phyloP scores from a whole-genome alignment of 2,797 vertebrate genomes.

The Poeciliopsis gracilis region DNA sequence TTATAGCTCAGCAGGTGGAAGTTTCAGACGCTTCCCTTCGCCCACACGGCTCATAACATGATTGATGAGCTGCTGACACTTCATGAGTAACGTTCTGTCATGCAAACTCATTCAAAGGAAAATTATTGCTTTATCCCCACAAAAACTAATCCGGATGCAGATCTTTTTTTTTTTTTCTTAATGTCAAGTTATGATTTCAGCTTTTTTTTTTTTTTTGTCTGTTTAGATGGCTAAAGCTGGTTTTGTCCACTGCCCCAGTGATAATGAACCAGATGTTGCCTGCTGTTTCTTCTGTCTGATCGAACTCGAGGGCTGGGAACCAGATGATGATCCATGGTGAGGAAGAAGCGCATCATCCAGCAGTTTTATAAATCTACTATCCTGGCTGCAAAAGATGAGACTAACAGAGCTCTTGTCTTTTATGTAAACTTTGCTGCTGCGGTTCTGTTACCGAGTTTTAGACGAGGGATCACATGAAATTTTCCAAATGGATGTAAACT shows the following conservation, averaged over 20 bases:
- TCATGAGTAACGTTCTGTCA: not conserved
- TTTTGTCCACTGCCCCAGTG: slow-evolving; percentile 82
- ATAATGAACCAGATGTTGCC: slow-evolving; percentile 80
- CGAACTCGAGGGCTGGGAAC: slow-evolving; percentile 87
- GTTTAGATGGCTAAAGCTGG: slow-evolving; percentile 85
- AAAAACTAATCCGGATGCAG: slow-evolving; percentile 1
- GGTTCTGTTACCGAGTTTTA: not conserved
- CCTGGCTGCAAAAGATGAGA: not conserved
- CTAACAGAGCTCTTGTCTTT: not conserved
- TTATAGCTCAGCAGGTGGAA: slow-evolving; percentile 56
- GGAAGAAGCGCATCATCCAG: slow-evolving; percentile 9
- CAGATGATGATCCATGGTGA: slow-evolving; percentile 83
- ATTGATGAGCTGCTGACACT: slow-evolving; percentile 59
- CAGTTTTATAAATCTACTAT: not conserved
- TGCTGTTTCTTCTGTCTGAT: slow-evolving; percentile 88
- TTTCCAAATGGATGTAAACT: not conserved
- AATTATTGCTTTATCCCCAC: slow-evolving; percentile 12
- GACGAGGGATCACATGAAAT: not conserved
- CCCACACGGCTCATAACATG: slow-evolving; percentile 17
- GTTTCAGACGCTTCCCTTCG: slow-evolving; percentile 36
- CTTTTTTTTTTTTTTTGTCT: not conserved
- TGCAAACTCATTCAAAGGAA: slow-evolving; percentile 30
- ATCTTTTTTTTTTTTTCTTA: not conserved
- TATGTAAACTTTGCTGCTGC: no score
- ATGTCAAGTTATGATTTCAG: not conserved